A percentile compares a stretch with the other conserved stretches of the same genome.
Evolutionary conservation across 1,140 invertebrate genomes (phyloP).

Genomic region (Andrena cerasifolii): DNA sequence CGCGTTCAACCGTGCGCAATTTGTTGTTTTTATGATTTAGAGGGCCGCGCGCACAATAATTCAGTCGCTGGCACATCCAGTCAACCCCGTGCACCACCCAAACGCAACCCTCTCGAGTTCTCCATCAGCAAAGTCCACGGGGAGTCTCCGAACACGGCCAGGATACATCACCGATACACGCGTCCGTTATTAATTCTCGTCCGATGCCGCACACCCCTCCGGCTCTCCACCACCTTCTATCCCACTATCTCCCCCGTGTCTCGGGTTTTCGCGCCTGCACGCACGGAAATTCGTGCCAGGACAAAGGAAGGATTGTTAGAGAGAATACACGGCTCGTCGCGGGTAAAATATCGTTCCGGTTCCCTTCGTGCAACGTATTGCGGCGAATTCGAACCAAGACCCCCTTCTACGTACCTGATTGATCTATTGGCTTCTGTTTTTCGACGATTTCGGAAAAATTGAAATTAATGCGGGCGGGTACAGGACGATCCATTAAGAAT

Average conservation of each 20-base stretch:
- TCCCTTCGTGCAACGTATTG: conserved; percentile 47
- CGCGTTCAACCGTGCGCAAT: conserved; percentile 60
- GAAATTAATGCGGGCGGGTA: background rate
- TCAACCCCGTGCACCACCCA: conserved; percentile 9
- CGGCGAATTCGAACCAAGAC: conserved; percentile 1
- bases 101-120: conserved; percentile 61
- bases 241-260: conserved; percentile 31
- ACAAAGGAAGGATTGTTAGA: conserved; percentile 42
- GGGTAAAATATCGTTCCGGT: conserved; percentile 50
- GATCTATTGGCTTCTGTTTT: conserved; percentile 29
- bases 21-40: conserved; percentile 79
- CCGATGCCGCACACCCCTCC: conserved; percentile 19
- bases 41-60: conserved; percentile 72
- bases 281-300: conserved; percentile 58
- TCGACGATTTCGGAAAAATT: conserved; percentile 10
- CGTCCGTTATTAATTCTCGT: conserved; percentile 73
- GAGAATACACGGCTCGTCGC: conserved; percentile 36
- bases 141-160: conserved; percentile 59
- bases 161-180: conserved; percentile 65
- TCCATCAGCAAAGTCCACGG: conserved; percentile 71
- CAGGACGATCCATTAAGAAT: background rate
- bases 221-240: background rate
- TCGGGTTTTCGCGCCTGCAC: conserved; percentile 45
- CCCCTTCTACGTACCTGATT: conserved; percentile 20
- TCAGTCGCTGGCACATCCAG: conserved; percentile 68